Evolutionary conservation across 2,113 vertebrate genomes (phyloP), one percentile per base, ranked within the genome.

Genomic region (Pipa parva): DNA sequence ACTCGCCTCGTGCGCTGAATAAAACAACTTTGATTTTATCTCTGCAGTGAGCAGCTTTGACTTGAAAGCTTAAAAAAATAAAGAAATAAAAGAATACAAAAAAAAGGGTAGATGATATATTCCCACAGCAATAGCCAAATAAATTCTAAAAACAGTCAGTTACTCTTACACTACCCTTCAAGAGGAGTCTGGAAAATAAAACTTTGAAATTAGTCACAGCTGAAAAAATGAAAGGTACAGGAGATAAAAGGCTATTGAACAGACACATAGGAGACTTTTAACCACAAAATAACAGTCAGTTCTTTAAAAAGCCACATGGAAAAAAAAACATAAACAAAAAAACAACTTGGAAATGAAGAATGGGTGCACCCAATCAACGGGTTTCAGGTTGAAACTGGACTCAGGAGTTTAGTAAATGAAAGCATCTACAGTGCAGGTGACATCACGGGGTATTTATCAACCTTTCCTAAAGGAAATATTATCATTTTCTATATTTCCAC

Each of bases 201-300:
- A 60, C 24, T 60, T 52, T 42, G 50, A 69, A 69, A 69, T 69
- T 39, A 69, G 46, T 69, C 65, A 69, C 65, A 69, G 65, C 65
- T 69, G 65, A 69, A 69, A 69, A 69, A 60, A 69, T 52, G 29
- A 52, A 39, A 60, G 65, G 56, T 60, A 60, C n/a, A 18, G 20
- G 33, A 69, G 65, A 69, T 69, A 60, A 69, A 69, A 69, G 65
- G 13, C 24, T 42, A 28, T 52, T 39, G 56, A 69, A 52, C 57
- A 69, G 65, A 69, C 65, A 52, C 56, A 54, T 36, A 52, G 65
- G 65, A 69, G 65, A 69, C 65, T 26, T 27, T 22, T 11, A 50
- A 68, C 64, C 64, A 51, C 64, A 68, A 59, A 51, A 68, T 27
- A 68, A 36, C 64, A 50, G 28, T 22, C 52, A 56, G 26, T 31